Percentiles rank a stretch among this genome's conserved stretches.
Conservation (phyloP, 2,888 invertebrate genomes). For the Eucera pruinosa region DNA sequence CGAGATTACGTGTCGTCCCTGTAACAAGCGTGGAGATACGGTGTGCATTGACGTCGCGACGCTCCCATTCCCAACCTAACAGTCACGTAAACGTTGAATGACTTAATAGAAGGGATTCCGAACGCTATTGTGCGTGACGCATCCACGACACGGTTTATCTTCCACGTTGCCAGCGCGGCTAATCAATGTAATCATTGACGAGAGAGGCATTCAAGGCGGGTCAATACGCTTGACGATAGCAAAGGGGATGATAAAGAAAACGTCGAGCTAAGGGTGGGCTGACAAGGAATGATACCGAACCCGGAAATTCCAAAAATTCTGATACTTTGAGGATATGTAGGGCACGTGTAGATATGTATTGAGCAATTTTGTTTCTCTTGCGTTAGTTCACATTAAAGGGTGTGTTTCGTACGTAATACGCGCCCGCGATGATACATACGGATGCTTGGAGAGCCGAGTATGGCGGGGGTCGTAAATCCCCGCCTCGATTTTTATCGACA, state of each 20-base stretch:
- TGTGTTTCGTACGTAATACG: too few relatives aligned
- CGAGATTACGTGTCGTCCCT: slow-evolving; percentile 20
- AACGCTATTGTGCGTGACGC: slow-evolving; percentile 13
- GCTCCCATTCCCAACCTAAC: not conserved
- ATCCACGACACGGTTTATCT: slow-evolving; percentile 25
- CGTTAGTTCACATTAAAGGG: too few relatives aligned
- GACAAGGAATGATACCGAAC: too few relatives aligned
- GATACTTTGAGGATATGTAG: too few relatives aligned
- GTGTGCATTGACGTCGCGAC: slow-evolving; percentile 33
- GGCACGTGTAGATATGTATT: too few relatives aligned
- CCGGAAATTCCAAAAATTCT: too few relatives aligned
- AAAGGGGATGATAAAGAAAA: slow-evolving; percentile 1
- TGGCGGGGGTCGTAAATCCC: too few relatives aligned
- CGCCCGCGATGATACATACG: too few relatives aligned
- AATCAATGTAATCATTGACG: slow-evolving; percentile 36
- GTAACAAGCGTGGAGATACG: slow-evolving; percentile 19
- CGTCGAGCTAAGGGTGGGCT: not conserved
- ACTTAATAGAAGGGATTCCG: slow-evolving; percentile 21
- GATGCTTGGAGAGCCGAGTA: too few relatives aligned
- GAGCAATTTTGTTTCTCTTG: too few relatives aligned
- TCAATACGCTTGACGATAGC: not conserved
- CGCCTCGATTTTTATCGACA: too few relatives aligned
- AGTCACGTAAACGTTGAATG: slow-evolving; percentile 43
- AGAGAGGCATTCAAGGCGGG: slow-evolving; percentile 13
- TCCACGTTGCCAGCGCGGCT: slow-evolving; percentile 12